phyloP scores from a whole-genome alignment of 2,113 vertebrate species.

The Andinoacara biseriatus region DNA sequence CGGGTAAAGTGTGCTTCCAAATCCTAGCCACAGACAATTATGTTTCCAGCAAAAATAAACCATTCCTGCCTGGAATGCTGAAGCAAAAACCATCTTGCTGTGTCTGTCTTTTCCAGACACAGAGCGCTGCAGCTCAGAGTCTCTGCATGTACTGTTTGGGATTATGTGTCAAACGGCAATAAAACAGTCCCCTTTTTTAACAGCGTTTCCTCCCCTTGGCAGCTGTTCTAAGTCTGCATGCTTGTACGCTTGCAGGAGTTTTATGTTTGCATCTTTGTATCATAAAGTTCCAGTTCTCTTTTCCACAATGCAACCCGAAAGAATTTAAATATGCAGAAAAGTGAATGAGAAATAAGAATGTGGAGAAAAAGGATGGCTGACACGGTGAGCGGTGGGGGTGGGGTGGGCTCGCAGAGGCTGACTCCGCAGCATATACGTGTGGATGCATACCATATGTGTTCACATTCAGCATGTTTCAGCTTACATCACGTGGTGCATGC shows the following conservation, averaged over 20 bases:
- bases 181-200: constrained; percentile 57
- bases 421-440: constrained; percentile 28
- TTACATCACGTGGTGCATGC: constrained; percentile 57
- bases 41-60: constrained; percentile 82
- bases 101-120: constrained; percentile 65
- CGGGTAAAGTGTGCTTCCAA: constrained; percentile 72
- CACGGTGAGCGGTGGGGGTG: constrained; percentile 20
- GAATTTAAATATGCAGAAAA: background rate
- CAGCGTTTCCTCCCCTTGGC: constrained; percentile 52
- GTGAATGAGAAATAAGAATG: background rate
- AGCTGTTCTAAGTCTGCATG: constrained; percentile 28
- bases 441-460: constrained; percentile 67
- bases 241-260: constrained; percentile 10
- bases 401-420: constrained; percentile 23
- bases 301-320: background rate
- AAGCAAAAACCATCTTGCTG: constrained; percentile 65
- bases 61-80: constrained; percentile 76
- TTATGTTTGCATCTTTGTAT: constrained; percentile 12
- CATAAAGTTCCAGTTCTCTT: background rate
- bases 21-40: constrained; percentile 79
- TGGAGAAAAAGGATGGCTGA: constrained; percentile 15
- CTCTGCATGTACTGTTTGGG: constrained; percentile 39
- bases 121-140: constrained; percentile 26
- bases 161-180: constrained; percentile 67
- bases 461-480: constrained; percentile 60